Base-by-base conservation (phyloP, 2,113 vertebrate genomes). In the Andinoacara biseriatus region DNA sequence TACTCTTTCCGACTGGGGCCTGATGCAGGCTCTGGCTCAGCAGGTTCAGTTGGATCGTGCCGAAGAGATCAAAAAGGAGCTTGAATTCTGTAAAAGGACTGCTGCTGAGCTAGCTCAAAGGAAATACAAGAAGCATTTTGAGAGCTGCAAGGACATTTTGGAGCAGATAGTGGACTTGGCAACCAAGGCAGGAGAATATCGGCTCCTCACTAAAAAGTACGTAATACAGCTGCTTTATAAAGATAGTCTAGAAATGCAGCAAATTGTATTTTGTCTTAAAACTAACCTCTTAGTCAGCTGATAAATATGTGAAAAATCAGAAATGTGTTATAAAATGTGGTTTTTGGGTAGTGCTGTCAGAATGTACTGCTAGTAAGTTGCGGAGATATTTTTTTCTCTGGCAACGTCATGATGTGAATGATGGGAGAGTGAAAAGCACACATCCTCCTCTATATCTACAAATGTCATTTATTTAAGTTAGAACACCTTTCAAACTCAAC, bases 111-210 rank as follows among this genome's bases (percentile, higher is more conserved):
- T 95, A 81, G 94, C 93, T 38, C 93, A 97, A 26, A 91, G 81
- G 40, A 95, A 84, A 82, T 95, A 95, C 82, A 82, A 91, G 89
- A 98, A 98, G 59, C 97, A 98, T 93, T 96, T 96, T 81, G 82
- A 84, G 20, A 43, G 89, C 26, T 99, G 98, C 89, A 91, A 88
- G 86, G 96, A 94, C 81, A 91, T 99, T 80, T 61, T 97, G 79
- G 80, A 94, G 60, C 97, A 99, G 74, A 96, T 99, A 1, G 84
- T 97, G 83, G 97, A 99, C 92, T 91, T 99, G 76, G 95, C 95
- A 6, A 97, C 96, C 58, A 98, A 97, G 93, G 84, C 93, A 22
- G 97, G 94, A 93, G 97, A 99, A 83, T 98, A 97, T 91, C 95
- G 94, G 40, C 87, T 95, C 10, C 78, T 97, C 86, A 97, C 95